Percentiles rank a stretch among this genome's conserved stretches.
phyloP scores from a whole-genome alignment of 1,140 invertebrate species.

The Drosophila yakuba region DNA sequence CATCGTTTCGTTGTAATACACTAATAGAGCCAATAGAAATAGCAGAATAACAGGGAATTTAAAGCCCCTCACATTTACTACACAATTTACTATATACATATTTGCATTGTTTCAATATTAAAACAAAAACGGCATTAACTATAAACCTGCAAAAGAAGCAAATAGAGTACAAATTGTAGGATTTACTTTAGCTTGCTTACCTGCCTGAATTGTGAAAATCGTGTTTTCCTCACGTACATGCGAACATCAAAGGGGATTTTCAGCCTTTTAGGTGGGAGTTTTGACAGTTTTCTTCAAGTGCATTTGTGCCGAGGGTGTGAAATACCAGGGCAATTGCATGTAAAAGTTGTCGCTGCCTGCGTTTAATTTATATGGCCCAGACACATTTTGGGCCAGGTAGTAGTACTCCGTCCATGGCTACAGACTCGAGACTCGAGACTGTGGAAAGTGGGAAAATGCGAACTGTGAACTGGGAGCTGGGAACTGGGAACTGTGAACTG shows the following conservation, averaged over 20 bases:
- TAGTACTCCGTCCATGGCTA: neutral
- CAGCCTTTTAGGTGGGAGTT: conserved; percentile 25
- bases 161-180: neutral
- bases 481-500: no score
- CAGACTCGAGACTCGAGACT: neutral
- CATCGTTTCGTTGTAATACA: neutral
- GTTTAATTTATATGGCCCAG: conserved; percentile 76
- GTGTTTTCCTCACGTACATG: neutral
- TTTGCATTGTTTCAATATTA: neutral
- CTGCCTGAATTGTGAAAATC: neutral
- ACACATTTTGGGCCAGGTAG: conserved; percentile 33
- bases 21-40: neutral
- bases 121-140: neutral
- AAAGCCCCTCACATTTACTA: neutral
- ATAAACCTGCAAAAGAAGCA: no score
- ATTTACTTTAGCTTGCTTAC: conserved; percentile 1
- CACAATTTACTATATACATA: neutral
- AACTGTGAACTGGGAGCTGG: no score
- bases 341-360: conserved; percentile 77
- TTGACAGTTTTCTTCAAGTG: conserved; percentile 28
- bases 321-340: conserved; percentile 74
- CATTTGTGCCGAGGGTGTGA: conserved; percentile 49
- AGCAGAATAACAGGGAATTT: neutral
- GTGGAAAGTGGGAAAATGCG: neutral
- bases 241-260: conserved; percentile 15